These are phyloP conservation scores for Pogonus chalceus DNA, from an alignment of 1,140 invertebrate genomes.

Conservation along the genomic window DNA sequence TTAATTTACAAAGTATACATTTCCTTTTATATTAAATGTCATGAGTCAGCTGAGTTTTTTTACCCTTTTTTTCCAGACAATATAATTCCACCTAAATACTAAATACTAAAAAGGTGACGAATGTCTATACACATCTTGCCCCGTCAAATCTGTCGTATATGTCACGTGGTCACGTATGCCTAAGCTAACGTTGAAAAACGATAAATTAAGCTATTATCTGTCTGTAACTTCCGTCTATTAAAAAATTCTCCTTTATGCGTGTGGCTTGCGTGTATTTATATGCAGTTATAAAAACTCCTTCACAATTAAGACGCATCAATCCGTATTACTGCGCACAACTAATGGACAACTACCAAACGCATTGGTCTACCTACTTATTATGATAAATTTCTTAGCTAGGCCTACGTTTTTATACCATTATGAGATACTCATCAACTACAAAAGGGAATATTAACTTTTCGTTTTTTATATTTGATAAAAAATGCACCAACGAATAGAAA, in stretches of 20 bases:
- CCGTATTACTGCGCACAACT: neutral
- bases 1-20: neutral
- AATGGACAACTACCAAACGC: neutral
- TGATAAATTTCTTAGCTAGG: constrained; percentile 1
- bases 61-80: neutral
- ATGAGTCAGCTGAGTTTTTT: neutral
- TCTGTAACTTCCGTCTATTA: neutral
- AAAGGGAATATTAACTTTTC: neutral
- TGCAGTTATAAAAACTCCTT: neutral
- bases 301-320: constrained; percentile 5
- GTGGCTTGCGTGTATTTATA: neutral
- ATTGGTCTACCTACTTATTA: constrained; percentile 1
- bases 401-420: constrained; percentile 6
- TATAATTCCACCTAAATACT: too few species aligned
- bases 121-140: neutral
- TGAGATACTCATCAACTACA: constrained; percentile 2
- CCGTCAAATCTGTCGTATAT: neutral
- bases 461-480: neutral
- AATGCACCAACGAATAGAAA: neutral
- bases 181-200: neutral
- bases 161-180: neutral
- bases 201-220: neutral
- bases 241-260: neutral
- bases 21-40: neutral
- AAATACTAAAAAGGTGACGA: too few species aligned